Conservation (phyloP, 2,797 vertebrate species). For the Eleutherodactylus coqui region DNA sequence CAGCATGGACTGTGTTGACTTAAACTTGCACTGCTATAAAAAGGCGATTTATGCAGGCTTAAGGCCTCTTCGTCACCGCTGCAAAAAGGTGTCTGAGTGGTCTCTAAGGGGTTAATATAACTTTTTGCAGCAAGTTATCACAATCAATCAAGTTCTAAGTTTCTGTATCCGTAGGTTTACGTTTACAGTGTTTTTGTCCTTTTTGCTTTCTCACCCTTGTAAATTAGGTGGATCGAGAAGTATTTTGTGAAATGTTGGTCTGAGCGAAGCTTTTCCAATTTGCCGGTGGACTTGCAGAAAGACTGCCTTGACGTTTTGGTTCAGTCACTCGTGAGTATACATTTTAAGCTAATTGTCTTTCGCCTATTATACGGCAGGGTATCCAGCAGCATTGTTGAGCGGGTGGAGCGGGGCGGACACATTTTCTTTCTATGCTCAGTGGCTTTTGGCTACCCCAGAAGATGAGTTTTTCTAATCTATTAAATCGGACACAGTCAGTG, state of each 20-base stretch:
- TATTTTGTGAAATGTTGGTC: conserved; percentile 93
- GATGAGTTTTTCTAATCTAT: conserved; percentile 34
- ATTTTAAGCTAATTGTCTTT: not conserved
- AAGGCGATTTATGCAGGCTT: no score
- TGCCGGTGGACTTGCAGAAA: conserved; percentile 87
- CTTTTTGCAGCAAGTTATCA: no score
- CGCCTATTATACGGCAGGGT: not conserved
- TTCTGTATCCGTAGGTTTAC: no score
- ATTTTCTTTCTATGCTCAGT: not conserved
- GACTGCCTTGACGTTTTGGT: conserved; percentile 82
- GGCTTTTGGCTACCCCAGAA: not conserved
- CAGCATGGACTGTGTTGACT: no score
- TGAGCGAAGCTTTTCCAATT: conserved; percentile 88
- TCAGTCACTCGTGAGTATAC: conserved; percentile 85
- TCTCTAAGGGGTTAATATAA: no score
- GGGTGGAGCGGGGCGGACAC: not conserved
- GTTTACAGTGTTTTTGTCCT: not conserved
- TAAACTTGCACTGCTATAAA: no score
- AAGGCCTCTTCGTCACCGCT: no score
- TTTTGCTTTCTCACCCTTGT: not conserved
- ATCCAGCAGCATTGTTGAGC: not conserved
- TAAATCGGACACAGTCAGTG: conserved; percentile 25
- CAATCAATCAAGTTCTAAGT: no score
- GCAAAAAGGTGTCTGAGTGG: no score
- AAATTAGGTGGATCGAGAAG: conserved; percentile 86